Percentiles rank a stretch among this genome's conserved stretches.
Conservation (phyloP, 2,797 vertebrate genomes). For the Gambusia yucatana region DNA sequence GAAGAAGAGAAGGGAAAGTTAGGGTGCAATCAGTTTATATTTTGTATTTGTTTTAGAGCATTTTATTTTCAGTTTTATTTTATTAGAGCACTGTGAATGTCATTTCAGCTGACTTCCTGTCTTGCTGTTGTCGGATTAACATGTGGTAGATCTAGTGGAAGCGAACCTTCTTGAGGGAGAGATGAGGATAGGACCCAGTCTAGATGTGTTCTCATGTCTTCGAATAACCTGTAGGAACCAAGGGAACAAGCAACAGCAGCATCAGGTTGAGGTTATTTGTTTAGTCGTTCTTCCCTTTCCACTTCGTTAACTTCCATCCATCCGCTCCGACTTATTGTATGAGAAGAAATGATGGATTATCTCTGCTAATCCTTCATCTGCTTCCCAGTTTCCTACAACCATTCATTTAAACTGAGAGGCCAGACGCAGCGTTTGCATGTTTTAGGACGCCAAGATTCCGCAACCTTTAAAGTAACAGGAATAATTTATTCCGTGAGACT, state of each 20-base stretch:
- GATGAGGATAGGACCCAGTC: conserved; percentile 6
- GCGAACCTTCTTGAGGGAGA: conserved; percentile 26
- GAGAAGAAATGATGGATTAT: conserved; percentile 21
- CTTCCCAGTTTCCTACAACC: conserved; percentile 17
- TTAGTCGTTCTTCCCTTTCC: conserved; percentile 12
- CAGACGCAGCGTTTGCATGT: conserved; percentile 23
- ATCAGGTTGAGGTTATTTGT: conserved; percentile 12
- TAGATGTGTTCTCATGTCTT: conserved; percentile 20
- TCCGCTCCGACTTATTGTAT: conserved; percentile 26
- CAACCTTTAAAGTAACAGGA: conserved; percentile 34
- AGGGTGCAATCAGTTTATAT: conserved; percentile 47
- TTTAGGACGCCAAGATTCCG: conserved; percentile 15
- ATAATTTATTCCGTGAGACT: conserved; percentile 33
- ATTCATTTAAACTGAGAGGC: conserved; percentile 38
- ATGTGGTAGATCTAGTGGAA: conserved; percentile 53
- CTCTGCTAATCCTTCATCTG: neutral
- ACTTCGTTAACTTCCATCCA: conserved; percentile 18
- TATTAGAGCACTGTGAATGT: conserved; percentile 81
- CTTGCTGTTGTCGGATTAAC: conserved; percentile 61
- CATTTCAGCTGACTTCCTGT: conserved; percentile 70
- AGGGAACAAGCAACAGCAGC: conserved; percentile 25
- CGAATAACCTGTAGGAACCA: conserved; percentile 15
- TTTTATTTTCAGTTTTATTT: conserved; percentile 58
- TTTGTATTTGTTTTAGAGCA: conserved; percentile 50
- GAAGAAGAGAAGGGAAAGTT: conserved; percentile 29